A percentile compares a stretch with the other conserved stretches of the same genome.
Conservation (phyloP, 1,140 invertebrate species). For the Nephila pilipes region DNA sequence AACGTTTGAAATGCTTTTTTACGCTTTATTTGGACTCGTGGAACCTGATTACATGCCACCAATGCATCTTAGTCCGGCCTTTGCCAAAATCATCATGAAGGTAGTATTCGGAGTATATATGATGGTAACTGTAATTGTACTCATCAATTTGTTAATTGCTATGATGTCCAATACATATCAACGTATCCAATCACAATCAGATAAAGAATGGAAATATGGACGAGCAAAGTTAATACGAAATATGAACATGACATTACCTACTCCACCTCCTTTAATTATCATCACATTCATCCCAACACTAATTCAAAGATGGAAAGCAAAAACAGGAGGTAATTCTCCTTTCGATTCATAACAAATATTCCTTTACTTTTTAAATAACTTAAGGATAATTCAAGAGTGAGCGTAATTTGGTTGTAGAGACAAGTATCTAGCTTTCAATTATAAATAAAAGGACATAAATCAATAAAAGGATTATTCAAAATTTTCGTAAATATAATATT, state of each 20-base stretch:
- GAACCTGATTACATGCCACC: slow-evolving; percentile 88
- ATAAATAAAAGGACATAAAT: neutral
- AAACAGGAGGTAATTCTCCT: slow-evolving; percentile 55
- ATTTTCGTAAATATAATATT: too few relatives aligned
- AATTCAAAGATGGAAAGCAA: slow-evolving; percentile 64
- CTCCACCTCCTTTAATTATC: slow-evolving; percentile 97
- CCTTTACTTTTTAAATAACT: too few relatives aligned
- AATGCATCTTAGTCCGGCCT: slow-evolving; percentile 83
- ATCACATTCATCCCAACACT: slow-evolving; percentile 81
- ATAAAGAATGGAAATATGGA: slow-evolving; percentile 99
- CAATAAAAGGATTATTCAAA: neutral
- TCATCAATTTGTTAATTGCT: slow-evolving; percentile 99
- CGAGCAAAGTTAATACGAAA: slow-evolving; percentile 98
- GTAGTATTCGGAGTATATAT: slow-evolving; percentile 96
- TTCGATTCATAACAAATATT: neutral
- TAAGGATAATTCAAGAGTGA: too few relatives aligned
- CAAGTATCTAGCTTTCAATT: too few relatives aligned
- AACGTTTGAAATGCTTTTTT: slow-evolving; percentile 98
- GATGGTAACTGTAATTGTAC: slow-evolving; percentile 97
- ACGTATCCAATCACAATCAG: slow-evolving; percentile 98
- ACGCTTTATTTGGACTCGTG: slow-evolving; percentile 97
- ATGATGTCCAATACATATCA: slow-evolving; percentile 99
- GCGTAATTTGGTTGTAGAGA: too few relatives aligned
- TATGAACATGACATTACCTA: slow-evolving; percentile 98
- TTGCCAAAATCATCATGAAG: slow-evolving; percentile 83